Evolutionary conservation across 2,888 invertebrate species (phyloP).

Genomic region (Plagodis dolabraria): DNA sequence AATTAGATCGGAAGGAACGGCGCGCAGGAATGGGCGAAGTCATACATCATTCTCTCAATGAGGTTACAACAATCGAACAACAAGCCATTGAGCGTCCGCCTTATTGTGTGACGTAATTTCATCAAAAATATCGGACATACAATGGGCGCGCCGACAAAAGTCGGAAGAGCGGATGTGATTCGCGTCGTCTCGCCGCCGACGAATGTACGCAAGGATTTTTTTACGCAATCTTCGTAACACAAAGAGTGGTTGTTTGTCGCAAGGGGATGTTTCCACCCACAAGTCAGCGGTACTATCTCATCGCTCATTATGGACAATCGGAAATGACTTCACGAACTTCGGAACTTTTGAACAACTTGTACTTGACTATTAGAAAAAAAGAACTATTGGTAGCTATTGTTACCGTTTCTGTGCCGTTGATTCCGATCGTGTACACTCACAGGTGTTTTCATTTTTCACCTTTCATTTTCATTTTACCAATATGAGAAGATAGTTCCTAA

Average conservation of each 20-base stretch:
- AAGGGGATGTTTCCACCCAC: slow-evolving; percentile 85
- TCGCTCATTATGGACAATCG: slow-evolving; percentile 80
- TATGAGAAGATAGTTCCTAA: too few relatives aligned
- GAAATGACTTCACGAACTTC: slow-evolving; percentile 74
- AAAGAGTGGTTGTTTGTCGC: slow-evolving; percentile 66
- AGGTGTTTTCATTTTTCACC: too few relatives aligned
- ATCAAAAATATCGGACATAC: slow-evolving; percentile 82
- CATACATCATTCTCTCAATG: slow-evolving; percentile 81
- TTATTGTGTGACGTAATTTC: slow-evolving; percentile 81
- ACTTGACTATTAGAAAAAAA: slow-evolving; percentile 44
- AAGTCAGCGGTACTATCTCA: slow-evolving; percentile 69
- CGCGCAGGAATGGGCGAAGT: slow-evolving; percentile 52
- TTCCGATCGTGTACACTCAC: slow-evolving; percentile 53
- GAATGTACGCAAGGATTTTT: slow-evolving; percentile 62
- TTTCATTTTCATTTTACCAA: slow-evolving; percentile 12
- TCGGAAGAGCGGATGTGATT: slow-evolving; percentile 84
- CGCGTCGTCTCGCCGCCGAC: slow-evolving; percentile 77
- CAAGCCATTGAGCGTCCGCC: slow-evolving; percentile 70
- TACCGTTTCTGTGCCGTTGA: slow-evolving; percentile 27
- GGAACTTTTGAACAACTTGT: slow-evolving; percentile 76
- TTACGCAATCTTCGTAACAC: slow-evolving; percentile 71
- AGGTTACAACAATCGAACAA: slow-evolving; percentile 79
- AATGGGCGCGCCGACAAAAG: slow-evolving; percentile 78
- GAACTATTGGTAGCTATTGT: slow-evolving; percentile 32
- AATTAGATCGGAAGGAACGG: slow-evolving; percentile 73